These are phyloP conservation scores for Drosophila elegans DNA, from an alignment of 1,140 invertebrate species.

Conservation along the genomic window DNA sequence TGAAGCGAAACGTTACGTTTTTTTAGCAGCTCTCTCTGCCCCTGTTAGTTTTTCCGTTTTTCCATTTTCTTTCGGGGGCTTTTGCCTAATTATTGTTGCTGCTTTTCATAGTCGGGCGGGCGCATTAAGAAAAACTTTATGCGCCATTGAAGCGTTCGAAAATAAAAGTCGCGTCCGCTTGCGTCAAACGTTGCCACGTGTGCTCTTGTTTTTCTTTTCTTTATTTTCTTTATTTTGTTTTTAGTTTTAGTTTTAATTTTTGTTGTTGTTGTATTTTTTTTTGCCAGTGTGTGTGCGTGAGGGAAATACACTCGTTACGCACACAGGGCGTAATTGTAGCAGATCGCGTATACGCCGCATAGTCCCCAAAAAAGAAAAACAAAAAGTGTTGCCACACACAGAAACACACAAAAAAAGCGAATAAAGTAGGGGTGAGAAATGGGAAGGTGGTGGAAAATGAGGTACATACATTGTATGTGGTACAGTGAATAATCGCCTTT, in stretches of 20 bases:
- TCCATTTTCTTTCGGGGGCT: conserved; percentile 26
- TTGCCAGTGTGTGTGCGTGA: conserved; percentile 43
- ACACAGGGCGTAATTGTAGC: conserved; percentile 63
- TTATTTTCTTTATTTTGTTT: background rate
- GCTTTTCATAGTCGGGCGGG: conserved; percentile 77
- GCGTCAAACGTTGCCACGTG: conserved; percentile 66
- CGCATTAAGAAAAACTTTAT: conserved; percentile 81
- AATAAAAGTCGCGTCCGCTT: conserved; percentile 80
- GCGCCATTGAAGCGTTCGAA: conserved; percentile 82
- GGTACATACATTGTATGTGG: conserved; percentile 27
- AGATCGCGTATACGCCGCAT: conserved; percentile 73
- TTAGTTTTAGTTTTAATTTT: conserved; percentile 2
- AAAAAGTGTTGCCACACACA: conserved; percentile 56
- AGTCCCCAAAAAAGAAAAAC: conserved; percentile 16
- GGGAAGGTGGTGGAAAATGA: background rate
- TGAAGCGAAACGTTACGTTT: conserved; percentile 74
- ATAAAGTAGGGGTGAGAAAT: background rate
- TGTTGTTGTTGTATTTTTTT: conserved; percentile 13
- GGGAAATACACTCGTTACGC: conserved; percentile 41
- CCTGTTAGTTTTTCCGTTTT: conserved; percentile 28
- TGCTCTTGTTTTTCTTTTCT: conserved; percentile 10
- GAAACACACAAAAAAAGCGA: conserved; percentile 16
- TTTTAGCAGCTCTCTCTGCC: conserved; percentile 38
- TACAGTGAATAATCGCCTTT: conserved; percentile 12
- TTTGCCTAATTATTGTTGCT: conserved; percentile 81